Conservation (phyloP, 2,113 vertebrate species). For the Ariopsis seemanni region DNA sequence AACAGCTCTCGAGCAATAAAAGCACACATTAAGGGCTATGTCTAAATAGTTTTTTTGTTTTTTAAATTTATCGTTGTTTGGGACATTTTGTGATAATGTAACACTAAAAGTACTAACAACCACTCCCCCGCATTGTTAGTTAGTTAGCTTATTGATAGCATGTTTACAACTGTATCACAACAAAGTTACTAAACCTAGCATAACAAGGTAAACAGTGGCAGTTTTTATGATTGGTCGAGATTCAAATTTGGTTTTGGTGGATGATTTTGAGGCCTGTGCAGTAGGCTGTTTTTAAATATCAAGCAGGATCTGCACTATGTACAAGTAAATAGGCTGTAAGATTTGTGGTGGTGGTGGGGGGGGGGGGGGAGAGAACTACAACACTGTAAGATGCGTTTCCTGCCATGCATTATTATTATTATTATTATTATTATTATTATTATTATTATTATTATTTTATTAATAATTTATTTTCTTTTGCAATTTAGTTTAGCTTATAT, state of each 20-base stretch:
- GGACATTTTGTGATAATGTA: background rate
- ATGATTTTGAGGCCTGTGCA: background rate
- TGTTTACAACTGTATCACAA: background rate
- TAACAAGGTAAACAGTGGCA: background rate
- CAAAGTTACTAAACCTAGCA: background rate
- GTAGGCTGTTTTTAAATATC: background rate
- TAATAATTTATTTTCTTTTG: background rate
- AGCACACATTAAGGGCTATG: background rate
- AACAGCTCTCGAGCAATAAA: background rate
- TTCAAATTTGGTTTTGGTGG: background rate
- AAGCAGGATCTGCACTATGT: background rate
- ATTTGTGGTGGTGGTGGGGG: background rate
- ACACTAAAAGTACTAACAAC: background rate
- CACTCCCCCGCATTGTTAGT: background rate
- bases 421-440: no score
- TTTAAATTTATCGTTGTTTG: background rate
- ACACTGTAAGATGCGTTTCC: background rate
- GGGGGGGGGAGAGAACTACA: background rate
- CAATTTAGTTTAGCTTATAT: background rate
- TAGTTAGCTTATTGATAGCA: background rate
- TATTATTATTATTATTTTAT: no score
- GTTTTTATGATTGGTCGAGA: background rate
- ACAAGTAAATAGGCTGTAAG: background rate
- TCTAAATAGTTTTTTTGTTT: background rate
- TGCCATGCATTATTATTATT: background rate